A percentile compares a stretch with the other conserved stretches of the same genome.
phyloP scores from a whole-genome alignment of 2,113 vertebrate genomes.

The Oncorhynchus clarkii region DNA sequence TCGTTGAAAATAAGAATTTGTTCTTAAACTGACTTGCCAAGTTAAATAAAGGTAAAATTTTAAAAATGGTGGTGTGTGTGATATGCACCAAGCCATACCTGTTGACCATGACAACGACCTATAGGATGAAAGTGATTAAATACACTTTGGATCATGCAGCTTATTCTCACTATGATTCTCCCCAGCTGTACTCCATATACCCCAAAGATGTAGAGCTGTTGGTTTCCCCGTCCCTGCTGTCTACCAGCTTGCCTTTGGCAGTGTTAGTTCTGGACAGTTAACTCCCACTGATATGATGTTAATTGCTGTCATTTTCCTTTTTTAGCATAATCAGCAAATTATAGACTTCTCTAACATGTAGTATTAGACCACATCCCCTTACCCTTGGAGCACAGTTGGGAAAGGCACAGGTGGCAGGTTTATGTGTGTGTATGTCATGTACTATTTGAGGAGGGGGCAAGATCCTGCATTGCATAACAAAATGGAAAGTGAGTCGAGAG shows the following conservation, averaged over 20 bases:
- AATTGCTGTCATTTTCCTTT: constrained; percentile 79
- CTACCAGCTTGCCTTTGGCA: constrained; percentile 77
- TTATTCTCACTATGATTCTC: background rate
- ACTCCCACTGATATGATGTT: constrained; percentile 79
- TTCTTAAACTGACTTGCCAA: too few species aligned
- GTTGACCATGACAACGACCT: too few species aligned
- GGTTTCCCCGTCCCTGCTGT: constrained; percentile 61
- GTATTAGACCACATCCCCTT: background rate
- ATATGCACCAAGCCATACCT: too few species aligned
- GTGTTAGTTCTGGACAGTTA: constrained; percentile 83
- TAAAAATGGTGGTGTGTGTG: too few species aligned
- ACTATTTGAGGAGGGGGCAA: background rate
- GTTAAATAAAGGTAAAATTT: too few species aligned
- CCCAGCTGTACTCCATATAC: background rate
- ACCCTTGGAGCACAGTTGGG: background rate
- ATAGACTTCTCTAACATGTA: constrained; percentile 54
- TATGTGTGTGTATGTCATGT: background rate
- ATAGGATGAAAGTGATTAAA: background rate
- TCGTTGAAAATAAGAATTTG: too few species aligned
- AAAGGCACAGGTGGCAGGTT: background rate
- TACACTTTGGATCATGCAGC: background rate
- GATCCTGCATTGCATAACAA: background rate
- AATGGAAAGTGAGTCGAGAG: background rate
- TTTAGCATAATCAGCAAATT: constrained; percentile 77
- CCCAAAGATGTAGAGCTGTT: constrained; percentile 56